Conservation (phyloP, 2,113 vertebrate species). For the Nematolebias whitei region DNA sequence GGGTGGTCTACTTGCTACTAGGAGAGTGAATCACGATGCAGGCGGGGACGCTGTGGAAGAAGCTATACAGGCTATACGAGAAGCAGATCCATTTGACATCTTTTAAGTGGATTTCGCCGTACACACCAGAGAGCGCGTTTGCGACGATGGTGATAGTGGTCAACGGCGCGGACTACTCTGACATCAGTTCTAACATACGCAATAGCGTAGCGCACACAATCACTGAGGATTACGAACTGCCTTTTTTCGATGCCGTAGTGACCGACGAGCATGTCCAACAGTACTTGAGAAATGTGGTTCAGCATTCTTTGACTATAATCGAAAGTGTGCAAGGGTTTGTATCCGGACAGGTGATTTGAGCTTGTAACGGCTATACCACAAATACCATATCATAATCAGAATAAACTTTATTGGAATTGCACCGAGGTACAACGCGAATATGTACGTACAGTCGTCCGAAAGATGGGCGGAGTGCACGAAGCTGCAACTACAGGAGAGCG, state of each 20-base stretch:
- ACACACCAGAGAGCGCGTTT: conserved; percentile 5
- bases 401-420: too few relatives aligned
- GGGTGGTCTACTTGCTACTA: conserved; percentile 25
- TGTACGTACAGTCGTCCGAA: too few relatives aligned
- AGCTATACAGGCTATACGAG: not conserved
- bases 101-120: not conserved
- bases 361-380: not conserved
- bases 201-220: accelerated
- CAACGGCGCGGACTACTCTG: not conserved
- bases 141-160: conserved; percentile 8
- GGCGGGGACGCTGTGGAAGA: conserved; percentile 12
- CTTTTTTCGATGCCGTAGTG: accelerated
- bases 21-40: not conserved
- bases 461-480: too few relatives aligned
- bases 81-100: not conserved
- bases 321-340: conserved; percentile 21
- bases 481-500: too few relatives aligned
- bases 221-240: not conserved
- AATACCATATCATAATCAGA: too few relatives aligned
- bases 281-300: not conserved
- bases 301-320: not conserved
- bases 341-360: not conserved
- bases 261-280: accelerated
- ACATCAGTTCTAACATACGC: accelerated
- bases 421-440: too few relatives aligned